phyloP scores from a whole-genome alignment of 35 echinoderm and acorn worm genomes.

The Heliocidaris erythrogramma region DNA sequence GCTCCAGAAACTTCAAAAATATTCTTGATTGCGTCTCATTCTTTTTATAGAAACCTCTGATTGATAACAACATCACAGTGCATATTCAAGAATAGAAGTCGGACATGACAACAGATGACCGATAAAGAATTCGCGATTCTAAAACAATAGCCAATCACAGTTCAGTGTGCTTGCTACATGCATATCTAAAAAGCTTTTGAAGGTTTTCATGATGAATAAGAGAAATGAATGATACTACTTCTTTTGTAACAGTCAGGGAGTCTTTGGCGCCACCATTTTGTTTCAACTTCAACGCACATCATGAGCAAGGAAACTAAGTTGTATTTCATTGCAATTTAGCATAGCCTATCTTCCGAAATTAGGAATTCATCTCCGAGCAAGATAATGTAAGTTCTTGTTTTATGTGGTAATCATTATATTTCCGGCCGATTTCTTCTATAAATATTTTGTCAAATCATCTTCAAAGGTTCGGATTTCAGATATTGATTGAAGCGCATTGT shows the following conservation, averaged over 20 bases:
- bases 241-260: not conserved
- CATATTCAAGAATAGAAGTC: no score
- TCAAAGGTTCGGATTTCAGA: no score
- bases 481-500: no score
- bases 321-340: not conserved
- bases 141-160: not conserved
- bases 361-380: not conserved
- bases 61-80: no score
- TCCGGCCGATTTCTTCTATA: no score
- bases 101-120: not conserved
- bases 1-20: no score
- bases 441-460: no score
- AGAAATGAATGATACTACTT: not conserved
- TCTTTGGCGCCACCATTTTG: not conserved
- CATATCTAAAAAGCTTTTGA: not conserved
- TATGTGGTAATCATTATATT: not conserved
- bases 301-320: not conserved
- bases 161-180: not conserved
- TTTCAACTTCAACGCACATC: not conserved
- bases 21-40: no score
- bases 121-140: not conserved
- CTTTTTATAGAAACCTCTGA: no score
- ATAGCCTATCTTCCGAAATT: not conserved
- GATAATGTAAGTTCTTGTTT: not conserved
- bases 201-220: not conserved